Percentiles rank a stretch among this genome's conserved stretches.
These are phyloP conservation scores for Anadara kagoshimensis DNA, from an alignment of 1,140 invertebrate genomes.

Conservation along the genomic window DNA sequence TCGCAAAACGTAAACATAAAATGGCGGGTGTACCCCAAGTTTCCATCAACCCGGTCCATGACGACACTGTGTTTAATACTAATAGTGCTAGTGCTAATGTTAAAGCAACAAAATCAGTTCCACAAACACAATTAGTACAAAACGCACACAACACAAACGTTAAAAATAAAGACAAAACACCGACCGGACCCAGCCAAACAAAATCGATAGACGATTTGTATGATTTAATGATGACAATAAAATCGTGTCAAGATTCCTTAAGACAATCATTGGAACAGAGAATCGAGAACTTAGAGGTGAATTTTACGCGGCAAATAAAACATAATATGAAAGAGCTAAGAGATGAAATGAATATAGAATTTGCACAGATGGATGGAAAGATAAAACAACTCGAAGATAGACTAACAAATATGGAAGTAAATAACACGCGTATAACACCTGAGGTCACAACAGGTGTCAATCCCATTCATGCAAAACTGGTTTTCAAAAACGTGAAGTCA, in stretches of 20 bases:
- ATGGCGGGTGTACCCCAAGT: no score
- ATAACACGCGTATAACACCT: background rate
- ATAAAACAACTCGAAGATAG: background rate
- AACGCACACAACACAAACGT: no score
- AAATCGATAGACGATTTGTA: constrained; percentile 12
- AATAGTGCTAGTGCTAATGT: no score
- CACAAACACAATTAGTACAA: no score
- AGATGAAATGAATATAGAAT: constrained; percentile 17
- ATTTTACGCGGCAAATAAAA: background rate
- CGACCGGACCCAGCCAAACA: no score
- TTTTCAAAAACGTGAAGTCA: background rate
- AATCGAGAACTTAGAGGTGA: background rate
- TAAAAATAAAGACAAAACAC: no score
- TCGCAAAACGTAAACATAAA: no score
- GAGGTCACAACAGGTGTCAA: background rate
- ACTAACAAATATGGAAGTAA: background rate
- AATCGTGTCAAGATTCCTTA: background rate
- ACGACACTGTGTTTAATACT: no score
- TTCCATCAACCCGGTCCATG: no score
- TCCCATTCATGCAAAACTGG: background rate
- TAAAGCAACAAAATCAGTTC: no score
- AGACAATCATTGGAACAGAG: constrained; percentile 8
- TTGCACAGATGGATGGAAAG: background rate
- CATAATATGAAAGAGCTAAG: constrained; percentile 8
- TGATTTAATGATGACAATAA: background rate